Evolutionary conservation across 2,797 vertebrate genomes (phyloP).

Genomic region (Rhyacichthys aspro): DNA sequence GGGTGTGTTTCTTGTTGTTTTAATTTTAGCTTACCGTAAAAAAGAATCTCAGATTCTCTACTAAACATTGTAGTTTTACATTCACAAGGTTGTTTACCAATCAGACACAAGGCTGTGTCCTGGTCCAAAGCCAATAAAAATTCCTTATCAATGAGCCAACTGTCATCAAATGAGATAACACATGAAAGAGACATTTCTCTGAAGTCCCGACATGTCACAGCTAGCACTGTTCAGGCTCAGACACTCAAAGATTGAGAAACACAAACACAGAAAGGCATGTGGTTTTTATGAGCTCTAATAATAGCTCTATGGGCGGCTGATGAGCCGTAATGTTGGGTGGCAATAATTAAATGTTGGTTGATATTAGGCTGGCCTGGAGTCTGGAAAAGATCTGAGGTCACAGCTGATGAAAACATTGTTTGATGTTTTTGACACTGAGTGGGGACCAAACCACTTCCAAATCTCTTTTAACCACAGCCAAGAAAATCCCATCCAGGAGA

Average conservation of each 20-base stretch:
- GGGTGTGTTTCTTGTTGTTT: background rate
- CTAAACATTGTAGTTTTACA: slow-evolving; percentile 12
- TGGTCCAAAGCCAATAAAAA: slow-evolving; percentile 26
- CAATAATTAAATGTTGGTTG: slow-evolving; percentile 59
- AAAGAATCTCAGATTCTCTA: background rate
- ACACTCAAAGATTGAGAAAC: slow-evolving; percentile 25
- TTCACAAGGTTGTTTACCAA: slow-evolving; percentile 22
- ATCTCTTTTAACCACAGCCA: slow-evolving; percentile 41
- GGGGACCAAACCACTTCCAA: slow-evolving; percentile 48
- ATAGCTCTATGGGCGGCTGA: slow-evolving; percentile 58
- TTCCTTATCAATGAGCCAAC: slow-evolving; percentile 26
- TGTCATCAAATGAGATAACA: slow-evolving; percentile 49
- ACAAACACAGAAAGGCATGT: slow-evolving; percentile 14
- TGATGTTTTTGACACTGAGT: slow-evolving; percentile 56
- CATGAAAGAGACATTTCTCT: slow-evolving; percentile 40
- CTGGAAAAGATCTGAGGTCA: slow-evolving; percentile 55
- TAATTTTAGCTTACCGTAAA: background rate
- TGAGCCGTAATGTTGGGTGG: slow-evolving; percentile 63
- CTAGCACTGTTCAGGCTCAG: slow-evolving; percentile 35
- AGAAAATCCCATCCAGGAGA: slow-evolving; percentile 43
- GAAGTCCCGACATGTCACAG: slow-evolving; percentile 43
- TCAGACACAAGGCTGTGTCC: slow-evolving; percentile 15
- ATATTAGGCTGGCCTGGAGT: slow-evolving; percentile 58
- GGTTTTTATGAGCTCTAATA: slow-evolving; percentile 58
- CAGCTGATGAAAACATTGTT: slow-evolving; percentile 58